Evolutionary conservation across 2,888 invertebrate genomes (phyloP), one percentile per base, ranked within the genome.

Genomic region (Silvanus unidentatus): DNA sequence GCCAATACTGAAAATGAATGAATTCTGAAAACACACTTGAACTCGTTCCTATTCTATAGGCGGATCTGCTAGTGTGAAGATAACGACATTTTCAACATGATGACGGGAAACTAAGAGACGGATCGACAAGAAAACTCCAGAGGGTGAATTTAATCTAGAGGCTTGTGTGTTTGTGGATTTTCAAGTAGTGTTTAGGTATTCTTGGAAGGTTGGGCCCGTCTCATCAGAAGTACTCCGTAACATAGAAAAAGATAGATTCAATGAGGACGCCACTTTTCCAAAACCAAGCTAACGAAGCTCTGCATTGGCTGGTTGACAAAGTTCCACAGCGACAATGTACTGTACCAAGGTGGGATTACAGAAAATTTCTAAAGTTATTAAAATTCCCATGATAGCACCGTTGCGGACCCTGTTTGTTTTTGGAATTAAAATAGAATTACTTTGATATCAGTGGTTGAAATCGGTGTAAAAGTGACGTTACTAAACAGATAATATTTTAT

Each of bases 181-280:
- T 67, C 68, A 69, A 71, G 69, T 69, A 69, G 70, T 69, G 66
- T 70, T 70, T 70, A 66, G 66, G 70, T 71, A 71, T 71, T 71
- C 71, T 62, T 62, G 44, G 51, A 49, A 55, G 63, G 64, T 69
- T 60, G 65, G 60, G 57, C 60, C 59, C 63, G 64, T 66, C 65
- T 70, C 68, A 69, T 70, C 68, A 68, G 63, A 53, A 54, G 11
- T n/a, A 32, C 13, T 70, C 68, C 67, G 63, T 52, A 54, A n/a
- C 32, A 32, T 9, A 32, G 32, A n/a, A 32, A 32, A 32, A 32
- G 32, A 22, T 22, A 22, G 22, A 22, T 22, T 22, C 22, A 22
- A 22, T 22, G 54, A 57, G 57, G 56, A 54, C 53, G 45, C 62
- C 57, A 56, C 58, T 58, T 58, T 65, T 64, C 63, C 60, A 65